Percentiles rank a stretch among this genome's conserved stretches.
phyloP scores from a whole-genome alignment of 2,113 vertebrate genomes.

The Anolis carolinensis region DNA sequence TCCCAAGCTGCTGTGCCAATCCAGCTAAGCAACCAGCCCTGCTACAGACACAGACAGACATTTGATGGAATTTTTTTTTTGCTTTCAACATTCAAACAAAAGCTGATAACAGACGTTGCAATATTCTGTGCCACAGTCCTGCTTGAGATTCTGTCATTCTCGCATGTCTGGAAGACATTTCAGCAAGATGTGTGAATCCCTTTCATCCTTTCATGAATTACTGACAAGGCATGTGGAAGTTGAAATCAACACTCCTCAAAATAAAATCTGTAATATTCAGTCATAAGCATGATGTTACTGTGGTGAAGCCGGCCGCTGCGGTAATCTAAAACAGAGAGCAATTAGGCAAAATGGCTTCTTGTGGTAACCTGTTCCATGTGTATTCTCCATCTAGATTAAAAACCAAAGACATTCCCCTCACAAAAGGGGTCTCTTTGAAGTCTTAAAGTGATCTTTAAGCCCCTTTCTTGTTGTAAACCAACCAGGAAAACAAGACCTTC shows the following conservation, averaged over 20 bases:
- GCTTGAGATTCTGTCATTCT: slow-evolving; percentile 42
- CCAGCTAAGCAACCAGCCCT: neutral
- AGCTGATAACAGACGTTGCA: slow-evolving; percentile 44
- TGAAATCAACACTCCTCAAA: slow-evolving; percentile 47
- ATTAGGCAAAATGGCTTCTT: slow-evolving; percentile 47
- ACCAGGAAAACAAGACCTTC: slow-evolving; percentile 58
- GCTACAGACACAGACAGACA: neutral
- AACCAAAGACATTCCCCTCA: slow-evolving; percentile 54
- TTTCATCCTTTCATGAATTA: slow-evolving; percentile 59
- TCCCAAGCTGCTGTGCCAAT: neutral
- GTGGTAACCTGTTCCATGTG: slow-evolving; percentile 53
- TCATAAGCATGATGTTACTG: slow-evolving; percentile 47
- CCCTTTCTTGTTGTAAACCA: slow-evolving; percentile 52
- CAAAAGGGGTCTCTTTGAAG: slow-evolving; percentile 66
- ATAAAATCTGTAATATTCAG: neutral
- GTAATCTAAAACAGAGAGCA: slow-evolving; percentile 65
- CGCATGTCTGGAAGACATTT: slow-evolving; percentile 57
- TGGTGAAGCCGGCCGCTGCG: slow-evolving; percentile 20
- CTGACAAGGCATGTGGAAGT: slow-evolving; percentile 53
- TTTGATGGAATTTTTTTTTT: slow-evolving; percentile 5
- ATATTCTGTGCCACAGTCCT: slow-evolving; percentile 42
- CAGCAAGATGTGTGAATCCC: slow-evolving; percentile 59
- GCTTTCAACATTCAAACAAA: neutral
- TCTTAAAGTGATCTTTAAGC: slow-evolving; percentile 60
- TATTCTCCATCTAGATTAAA: slow-evolving; percentile 56